A percentile compares a stretch with the other conserved stretches of the same genome.
Evolutionary conservation across 2,797 vertebrate genomes (phyloP).

Genomic region (Myotis daubentonii): DNA sequence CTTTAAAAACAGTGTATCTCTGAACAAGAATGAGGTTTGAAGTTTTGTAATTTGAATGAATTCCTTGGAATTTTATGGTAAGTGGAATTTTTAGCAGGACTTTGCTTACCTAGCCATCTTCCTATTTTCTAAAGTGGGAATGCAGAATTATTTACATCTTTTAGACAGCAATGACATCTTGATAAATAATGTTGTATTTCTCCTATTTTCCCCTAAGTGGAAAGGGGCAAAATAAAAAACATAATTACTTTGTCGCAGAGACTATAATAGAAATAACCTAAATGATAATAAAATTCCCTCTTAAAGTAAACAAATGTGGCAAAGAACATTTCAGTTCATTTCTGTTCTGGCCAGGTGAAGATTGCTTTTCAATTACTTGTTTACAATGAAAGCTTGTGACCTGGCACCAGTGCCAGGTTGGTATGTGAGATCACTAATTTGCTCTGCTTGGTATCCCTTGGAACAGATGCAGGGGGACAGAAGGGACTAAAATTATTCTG

Average conservation of each 20-base stretch:
- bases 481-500: conserved; percentile 79
- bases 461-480: conserved; percentile 77
- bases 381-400: conserved; percentile 79
- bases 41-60: conserved; percentile 38
- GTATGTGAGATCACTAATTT: conserved; percentile 78
- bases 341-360: conserved; percentile 53
- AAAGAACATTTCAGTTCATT: conserved; percentile 3
- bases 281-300: neutral
- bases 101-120: neutral
- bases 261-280: neutral
- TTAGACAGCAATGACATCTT: neutral
- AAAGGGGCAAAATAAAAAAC: conserved; percentile 41
- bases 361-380: conserved; percentile 74
- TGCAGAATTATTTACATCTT: conserved; percentile 70
- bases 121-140: conserved; percentile 27
- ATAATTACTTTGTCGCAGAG: neutral
- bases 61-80: conserved; percentile 46
- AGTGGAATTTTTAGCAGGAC: conserved; percentile 17
- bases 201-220: neutral
- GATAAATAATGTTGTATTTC: conserved; percentile 57
- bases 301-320: conserved; percentile 46
- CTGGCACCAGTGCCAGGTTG: conserved; percentile 76
- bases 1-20: neutral
- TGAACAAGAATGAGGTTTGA: conserved; percentile 38
- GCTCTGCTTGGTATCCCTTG: conserved; percentile 71